Conservation (phyloP, 2,888 invertebrate species). For the Drosophila falleni region DNA sequence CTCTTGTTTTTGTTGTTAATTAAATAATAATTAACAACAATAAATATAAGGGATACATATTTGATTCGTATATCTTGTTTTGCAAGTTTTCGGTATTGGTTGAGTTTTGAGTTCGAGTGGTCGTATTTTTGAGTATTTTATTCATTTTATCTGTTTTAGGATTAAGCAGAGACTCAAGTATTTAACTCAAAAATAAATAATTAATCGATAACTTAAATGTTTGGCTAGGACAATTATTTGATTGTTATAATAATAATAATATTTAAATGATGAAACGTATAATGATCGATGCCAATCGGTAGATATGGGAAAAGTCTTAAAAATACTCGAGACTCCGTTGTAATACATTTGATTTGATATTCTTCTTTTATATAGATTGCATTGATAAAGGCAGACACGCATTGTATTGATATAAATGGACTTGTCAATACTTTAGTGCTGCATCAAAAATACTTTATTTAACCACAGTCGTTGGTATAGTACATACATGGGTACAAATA, state of each 20-base stretch:
- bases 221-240: conserved; percentile 35
- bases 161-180: conserved; percentile 74
- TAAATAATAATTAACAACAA: conserved; percentile 3
- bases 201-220: conserved; percentile 22
- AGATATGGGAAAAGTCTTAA: conserved; percentile 39
- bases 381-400: conserved; percentile 32
- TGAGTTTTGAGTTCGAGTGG: conserved; percentile 43
- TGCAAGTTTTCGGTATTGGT: conserved; percentile 59
- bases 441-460: conserved; percentile 69
- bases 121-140: conserved; percentile 74
- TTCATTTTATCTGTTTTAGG: conserved; percentile 40
- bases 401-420: not conserved
- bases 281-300: conserved; percentile 34
- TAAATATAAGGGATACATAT: conserved; percentile 20
- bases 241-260: conserved; percentile 13
- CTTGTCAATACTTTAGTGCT: conserved; percentile 34
- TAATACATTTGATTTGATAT: conserved; percentile 71
- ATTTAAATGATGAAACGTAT: not conserved
- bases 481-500: conserved; percentile 25
- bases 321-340: conserved; percentile 77
- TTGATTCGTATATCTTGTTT: conserved; percentile 28
- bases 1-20: conserved; percentile 27
- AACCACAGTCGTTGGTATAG: conserved; percentile 61
- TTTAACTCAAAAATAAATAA: conserved; percentile 43
- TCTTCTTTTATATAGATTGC: conserved; percentile 49